Evolutionary conservation across 2,797 vertebrate genomes (phyloP).

Genomic region (Mus caroli): DNA sequence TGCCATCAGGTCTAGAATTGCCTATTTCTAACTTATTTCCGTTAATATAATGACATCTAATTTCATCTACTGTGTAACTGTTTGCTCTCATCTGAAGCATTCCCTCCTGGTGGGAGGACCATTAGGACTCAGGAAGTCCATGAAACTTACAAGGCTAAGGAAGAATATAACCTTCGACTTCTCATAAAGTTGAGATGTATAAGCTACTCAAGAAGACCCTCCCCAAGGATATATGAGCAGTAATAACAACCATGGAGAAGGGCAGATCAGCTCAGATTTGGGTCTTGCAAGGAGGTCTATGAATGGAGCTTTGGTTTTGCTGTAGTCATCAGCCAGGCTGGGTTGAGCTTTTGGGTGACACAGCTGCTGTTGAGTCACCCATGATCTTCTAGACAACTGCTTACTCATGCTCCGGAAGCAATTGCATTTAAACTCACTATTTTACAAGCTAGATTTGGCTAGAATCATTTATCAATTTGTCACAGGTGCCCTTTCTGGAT

Average conservation of each 20-base stretch:
- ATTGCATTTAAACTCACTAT: background rate
- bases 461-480: background rate
- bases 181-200: background rate
- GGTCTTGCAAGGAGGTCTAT: no score
- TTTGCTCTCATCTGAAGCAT: background rate
- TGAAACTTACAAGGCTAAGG: background rate
- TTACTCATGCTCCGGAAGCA: background rate
- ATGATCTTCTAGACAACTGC: background rate
- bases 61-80: background rate
- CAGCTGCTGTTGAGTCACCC: background rate
- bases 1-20: background rate
- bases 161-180: background rate
- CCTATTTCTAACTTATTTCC: background rate
- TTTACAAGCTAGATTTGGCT: background rate
- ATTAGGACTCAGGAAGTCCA: background rate
- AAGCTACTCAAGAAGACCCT: background rate
- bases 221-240: no score
- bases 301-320: background rate
- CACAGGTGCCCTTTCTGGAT: background rate
- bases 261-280: background rate
- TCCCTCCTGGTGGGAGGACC: background rate
- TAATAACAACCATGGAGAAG: background rate
- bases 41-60: background rate
- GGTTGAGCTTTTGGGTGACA: background rate
- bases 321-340: background rate